These are phyloP conservation scores for Adelognathus sp. DNA, from an alignment of 2,888 invertebrate species.

Conservation along the genomic window DNA sequence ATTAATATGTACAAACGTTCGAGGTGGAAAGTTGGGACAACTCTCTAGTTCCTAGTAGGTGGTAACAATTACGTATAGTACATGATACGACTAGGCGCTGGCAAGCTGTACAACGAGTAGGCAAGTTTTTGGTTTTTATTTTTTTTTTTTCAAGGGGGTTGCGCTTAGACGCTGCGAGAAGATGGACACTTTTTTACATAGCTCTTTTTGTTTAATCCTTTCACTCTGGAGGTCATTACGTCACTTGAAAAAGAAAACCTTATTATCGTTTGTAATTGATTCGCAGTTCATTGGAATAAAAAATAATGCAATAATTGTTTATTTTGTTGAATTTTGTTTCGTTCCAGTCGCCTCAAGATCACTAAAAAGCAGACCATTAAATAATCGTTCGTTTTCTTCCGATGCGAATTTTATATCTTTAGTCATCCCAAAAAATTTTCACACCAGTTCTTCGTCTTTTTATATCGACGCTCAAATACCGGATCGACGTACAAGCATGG, in stretches of 20 bases:
- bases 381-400: too few species aligned
- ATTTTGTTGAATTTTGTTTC: background rate
- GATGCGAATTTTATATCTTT: too few species aligned
- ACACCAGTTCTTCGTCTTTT: too few species aligned
- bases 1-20: conserved; percentile 54
- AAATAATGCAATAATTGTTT: background rate
- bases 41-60: conserved; percentile 49
- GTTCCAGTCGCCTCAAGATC: too few species aligned
- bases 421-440: too few species aligned
- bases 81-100: conserved; percentile 46
- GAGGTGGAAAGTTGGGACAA: conserved; percentile 46
- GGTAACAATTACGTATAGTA: conserved; percentile 52
- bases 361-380: too few species aligned
- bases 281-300: background rate
- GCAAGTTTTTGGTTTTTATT: conserved; percentile 2
- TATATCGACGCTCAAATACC: too few species aligned
- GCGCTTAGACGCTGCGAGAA: conserved; percentile 5
- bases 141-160: conserved; percentile 22
- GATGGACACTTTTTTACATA: background rate
- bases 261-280: background rate
- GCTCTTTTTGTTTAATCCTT: background rate
- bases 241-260: background rate
- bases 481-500: too few species aligned
- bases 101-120: conserved; percentile 58
- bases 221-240: background rate